A percentile compares a stretch with the other conserved stretches of the same genome.
Conservation (phyloP, 2,113 vertebrate genomes). For the Channa argus region DNA sequence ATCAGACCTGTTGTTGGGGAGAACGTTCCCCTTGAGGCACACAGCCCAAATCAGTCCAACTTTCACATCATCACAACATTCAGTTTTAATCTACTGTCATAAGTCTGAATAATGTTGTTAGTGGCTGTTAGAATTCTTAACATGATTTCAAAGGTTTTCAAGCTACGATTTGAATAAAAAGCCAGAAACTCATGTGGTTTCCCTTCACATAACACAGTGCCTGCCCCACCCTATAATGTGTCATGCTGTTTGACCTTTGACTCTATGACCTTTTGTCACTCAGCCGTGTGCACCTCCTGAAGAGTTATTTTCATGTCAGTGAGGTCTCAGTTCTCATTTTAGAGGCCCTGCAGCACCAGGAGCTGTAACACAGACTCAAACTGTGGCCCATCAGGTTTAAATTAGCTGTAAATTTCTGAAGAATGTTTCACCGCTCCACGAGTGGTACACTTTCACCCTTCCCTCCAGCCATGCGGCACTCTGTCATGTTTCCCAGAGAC, state of each 20-base stretch:
- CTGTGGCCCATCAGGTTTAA: slow-evolving; percentile 77
- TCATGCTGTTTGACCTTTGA: slow-evolving; percentile 55
- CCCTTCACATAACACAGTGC: slow-evolving; percentile 7
- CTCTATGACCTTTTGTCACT: slow-evolving; percentile 46
- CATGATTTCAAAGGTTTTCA: too few relatives aligned
- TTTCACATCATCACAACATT: background rate
- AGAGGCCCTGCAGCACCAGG: slow-evolving; percentile 41
- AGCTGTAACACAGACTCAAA: slow-evolving; percentile 59
- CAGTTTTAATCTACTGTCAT: too few relatives aligned
- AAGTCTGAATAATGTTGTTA: background rate
- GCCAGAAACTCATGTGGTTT: background rate
- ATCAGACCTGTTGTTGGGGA: slow-evolving; percentile 34
- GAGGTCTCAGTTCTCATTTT: slow-evolving; percentile 47
- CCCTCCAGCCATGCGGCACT: slow-evolving; percentile 53
- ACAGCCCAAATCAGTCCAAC: slow-evolving; percentile 33
- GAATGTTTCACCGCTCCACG: slow-evolving; percentile 68
- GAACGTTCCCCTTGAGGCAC: slow-evolving; percentile 34
- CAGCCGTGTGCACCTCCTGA: slow-evolving; percentile 29
- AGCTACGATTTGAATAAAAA: too few relatives aligned
- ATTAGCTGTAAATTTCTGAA: slow-evolving; percentile 76
- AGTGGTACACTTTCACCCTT: slow-evolving; percentile 65
- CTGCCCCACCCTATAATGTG: slow-evolving; percentile 17
- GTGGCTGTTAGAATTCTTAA: background rate
- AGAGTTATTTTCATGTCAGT: slow-evolving; percentile 40
- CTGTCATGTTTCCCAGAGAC: slow-evolving; percentile 62